phyloP scores from a whole-genome alignment of 2,888 invertebrate species.

The Drosophila crucigera region DNA sequence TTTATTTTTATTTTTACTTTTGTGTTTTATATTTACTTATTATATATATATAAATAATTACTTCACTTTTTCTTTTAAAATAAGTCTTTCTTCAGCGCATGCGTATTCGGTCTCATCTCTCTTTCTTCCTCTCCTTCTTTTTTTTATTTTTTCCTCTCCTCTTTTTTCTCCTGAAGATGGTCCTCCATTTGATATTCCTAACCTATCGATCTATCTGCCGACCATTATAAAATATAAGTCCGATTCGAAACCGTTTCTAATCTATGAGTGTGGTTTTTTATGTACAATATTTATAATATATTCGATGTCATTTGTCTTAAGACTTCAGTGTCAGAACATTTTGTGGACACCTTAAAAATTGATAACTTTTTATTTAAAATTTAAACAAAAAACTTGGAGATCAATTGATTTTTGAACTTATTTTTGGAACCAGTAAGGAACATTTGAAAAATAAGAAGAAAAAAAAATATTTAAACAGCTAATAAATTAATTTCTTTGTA shows the following conservation, averaged over 20 bases:
- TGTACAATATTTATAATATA: background rate
- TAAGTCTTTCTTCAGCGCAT: no score
- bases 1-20: no score
- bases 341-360: background rate
- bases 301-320: background rate
- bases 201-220: no score
- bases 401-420: background rate
- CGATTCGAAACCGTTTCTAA: background rate
- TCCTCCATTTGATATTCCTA: no score
- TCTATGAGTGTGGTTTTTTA: background rate
- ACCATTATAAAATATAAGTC: background rate
- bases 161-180: no score
- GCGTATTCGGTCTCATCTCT: no score
- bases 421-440: background rate
- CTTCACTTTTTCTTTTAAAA: no score
- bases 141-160: no score
- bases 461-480: background rate
- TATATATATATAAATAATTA: no score
- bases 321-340: background rate
- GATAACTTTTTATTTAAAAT: background rate
- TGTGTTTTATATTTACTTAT: no score
- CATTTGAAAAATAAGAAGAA: background rate
- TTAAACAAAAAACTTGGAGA: background rate
- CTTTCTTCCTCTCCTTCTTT: no score
- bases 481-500: background rate